Evolutionary conservation across 2,888 invertebrate genomes (phyloP).

Genomic region (Carabus problematicus): DNA sequence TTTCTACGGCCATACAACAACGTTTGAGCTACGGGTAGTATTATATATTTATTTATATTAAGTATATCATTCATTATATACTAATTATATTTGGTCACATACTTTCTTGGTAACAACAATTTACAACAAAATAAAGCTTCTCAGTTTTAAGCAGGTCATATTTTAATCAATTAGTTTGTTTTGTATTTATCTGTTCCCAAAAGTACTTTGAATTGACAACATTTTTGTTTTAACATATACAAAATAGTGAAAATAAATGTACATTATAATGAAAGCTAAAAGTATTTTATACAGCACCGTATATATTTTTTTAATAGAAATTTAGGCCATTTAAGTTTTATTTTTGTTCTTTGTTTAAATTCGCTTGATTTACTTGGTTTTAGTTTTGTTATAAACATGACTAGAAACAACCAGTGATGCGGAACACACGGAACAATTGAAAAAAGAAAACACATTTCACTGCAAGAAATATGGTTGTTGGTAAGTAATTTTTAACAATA

Average conservation of each 20-base stretch:
- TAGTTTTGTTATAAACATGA: conserved; percentile 1
- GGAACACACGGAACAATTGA: too few relatives aligned
- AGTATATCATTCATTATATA: conserved; percentile 2
- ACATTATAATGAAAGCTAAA: conserved; percentile 10
- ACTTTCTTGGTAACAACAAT: conserved; percentile 11
- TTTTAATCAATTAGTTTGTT: conserved; percentile 7
- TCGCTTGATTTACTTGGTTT: background rate
- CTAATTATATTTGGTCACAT: conserved; percentile 24
- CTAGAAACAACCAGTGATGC: background rate
- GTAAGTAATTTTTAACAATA: conserved; percentile 4
- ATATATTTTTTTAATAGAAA: conserved; percentile 11
- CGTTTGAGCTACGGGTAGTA: conserved; percentile 12
- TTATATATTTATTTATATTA: background rate
- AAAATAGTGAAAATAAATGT: conserved; percentile 9
- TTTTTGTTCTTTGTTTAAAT: background rate
- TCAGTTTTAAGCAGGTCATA: conserved; percentile 10
- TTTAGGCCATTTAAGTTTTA: conserved; percentile 20
- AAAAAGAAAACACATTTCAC: too few relatives aligned
- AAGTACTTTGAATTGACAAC: conserved; percentile 30
- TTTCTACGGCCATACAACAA: background rate
- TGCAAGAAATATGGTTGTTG: background rate
- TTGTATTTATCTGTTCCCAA: conserved; percentile 23
- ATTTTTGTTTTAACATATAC: conserved; percentile 11
- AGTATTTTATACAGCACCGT: conserved; percentile 19
- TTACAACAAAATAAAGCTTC: conserved; percentile 23